Percentiles rank a stretch among this genome's conserved stretches.
These are phyloP conservation scores for Cactoblastis cactorum DNA, from an alignment of 2,888 invertebrate genomes.

Conservation along the genomic window DNA sequence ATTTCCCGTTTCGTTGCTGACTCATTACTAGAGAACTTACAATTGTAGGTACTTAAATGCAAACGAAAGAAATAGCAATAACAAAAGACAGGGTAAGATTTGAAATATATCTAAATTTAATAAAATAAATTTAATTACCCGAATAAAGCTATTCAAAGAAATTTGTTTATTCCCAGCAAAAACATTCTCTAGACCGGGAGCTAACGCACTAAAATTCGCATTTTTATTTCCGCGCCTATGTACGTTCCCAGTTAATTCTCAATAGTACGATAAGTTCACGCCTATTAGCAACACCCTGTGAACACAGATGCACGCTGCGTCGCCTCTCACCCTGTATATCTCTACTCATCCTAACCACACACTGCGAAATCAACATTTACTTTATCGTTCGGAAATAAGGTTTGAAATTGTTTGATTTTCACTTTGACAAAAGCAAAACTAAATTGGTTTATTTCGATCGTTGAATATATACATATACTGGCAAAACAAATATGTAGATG, in stretches of 20 bases:
- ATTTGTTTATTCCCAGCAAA: too few relatives aligned
- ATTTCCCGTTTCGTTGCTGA: too few relatives aligned
- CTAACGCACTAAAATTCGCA: constrained; percentile 1
- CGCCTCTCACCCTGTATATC: constrained; percentile 36
- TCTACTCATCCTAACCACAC: not conserved
- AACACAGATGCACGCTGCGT: constrained; percentile 43
- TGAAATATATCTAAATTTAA: too few relatives aligned
- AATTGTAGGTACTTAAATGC: too few relatives aligned
- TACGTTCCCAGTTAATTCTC: constrained; percentile 21
- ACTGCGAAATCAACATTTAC: not conserved
- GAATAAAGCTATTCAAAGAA: too few relatives aligned
- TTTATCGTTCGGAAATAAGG: not conserved
- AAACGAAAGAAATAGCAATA: too few relatives aligned
- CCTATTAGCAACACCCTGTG: constrained; percentile 44
- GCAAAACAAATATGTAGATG: not conserved
- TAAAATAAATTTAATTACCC: too few relatives aligned
- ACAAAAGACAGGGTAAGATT: too few relatives aligned
- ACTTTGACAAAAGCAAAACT: not conserved
- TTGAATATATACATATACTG: not conserved
- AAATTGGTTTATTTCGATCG: constrained; percentile 3
- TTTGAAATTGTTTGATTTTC: not conserved
- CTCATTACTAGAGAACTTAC: too few relatives aligned
- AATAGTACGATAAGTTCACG: constrained; percentile 30
- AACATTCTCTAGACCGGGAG: not conserved
- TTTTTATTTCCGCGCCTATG: constrained; percentile 20